phyloP scores from a whole-genome alignment of 1,140 invertebrate species.

The Pristionchus pacificus region DNA sequence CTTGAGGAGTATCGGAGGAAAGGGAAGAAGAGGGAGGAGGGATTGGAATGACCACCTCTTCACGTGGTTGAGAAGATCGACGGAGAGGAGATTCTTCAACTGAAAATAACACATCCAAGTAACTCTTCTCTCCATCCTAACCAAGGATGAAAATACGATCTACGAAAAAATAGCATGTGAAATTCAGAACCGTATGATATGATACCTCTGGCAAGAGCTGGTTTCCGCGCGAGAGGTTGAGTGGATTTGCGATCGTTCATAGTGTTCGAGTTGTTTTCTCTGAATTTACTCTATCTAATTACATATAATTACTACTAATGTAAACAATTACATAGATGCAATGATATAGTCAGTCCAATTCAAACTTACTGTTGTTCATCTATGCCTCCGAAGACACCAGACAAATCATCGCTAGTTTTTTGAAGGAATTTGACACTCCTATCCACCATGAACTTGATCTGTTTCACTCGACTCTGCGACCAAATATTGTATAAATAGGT shows the following conservation, averaged over 20 bases:
- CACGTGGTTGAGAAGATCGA: background rate
- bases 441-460: background rate
- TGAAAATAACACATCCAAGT: too few relatives aligned
- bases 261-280: background rate
- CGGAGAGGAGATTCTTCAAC: background rate
- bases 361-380: background rate
- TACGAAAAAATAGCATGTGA: background rate
- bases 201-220: background rate
- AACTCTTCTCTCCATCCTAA: too few relatives aligned
- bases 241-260: too few relatives aligned
- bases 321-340: too few relatives aligned
- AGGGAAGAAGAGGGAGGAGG: too few relatives aligned
- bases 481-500: background rate
- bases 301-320: background rate
- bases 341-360: too few relatives aligned
- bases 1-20: too few relatives aligned
- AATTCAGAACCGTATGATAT: background rate
- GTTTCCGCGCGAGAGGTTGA: background rate
- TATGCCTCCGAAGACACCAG: background rate
- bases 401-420: background rate
- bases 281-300: background rate
- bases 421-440: background rate
- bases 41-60: too few relatives aligned
- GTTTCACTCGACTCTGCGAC: background rate
- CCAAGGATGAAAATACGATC: background rate